Evolutionary conservation across 2,797 vertebrate species (phyloP), one percentile per base, ranked within the genome.

Genomic region (Pachyuromys duprasi): DNA sequence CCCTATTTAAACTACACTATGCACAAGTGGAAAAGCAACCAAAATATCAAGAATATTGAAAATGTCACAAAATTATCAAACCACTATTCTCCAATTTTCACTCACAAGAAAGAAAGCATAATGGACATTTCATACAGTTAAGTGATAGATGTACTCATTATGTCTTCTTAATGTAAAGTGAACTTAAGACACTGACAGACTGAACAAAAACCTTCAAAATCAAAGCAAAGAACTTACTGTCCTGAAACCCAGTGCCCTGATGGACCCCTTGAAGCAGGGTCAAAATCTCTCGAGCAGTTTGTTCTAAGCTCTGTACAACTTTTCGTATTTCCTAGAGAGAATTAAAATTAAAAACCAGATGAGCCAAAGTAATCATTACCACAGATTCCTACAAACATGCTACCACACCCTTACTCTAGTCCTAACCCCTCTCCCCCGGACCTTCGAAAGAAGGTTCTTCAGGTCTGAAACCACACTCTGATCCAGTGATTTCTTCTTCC

Each of bases 201-300:
- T 67, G 4, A 4, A 74, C 70, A 83, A 89, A 91, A 80, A 75
- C 4, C 18, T 92, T 92, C 57, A 89, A 92, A 95, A 87, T 60
- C 70, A 89, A 94, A 93, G 78, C 55, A 81, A 96, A 93, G 79
- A 49, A 99, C 99, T 99, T 98, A 99, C 99, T 99, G 97, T 99
- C 99, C 98, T 99, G 99, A 98, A 99, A 99, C 82, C 99, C 99
- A 78, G 98, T 97, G 11, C 99, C 99, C 42, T 99, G 99, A 98
- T 99, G 99, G 92, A 99, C 99, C 80, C 99, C 99, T 97, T 99
- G 99, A 81, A 99, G 98, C 9, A 99, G 97, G 17, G 99, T 99
- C 0, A 99, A 98, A 87, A 99, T 99, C 98, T 99, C 99, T 95
- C 99, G 99, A 39, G 99, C 99, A 0, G 99, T 99, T 98, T 99